Conservation (phyloP, 1,140 invertebrate species). For the Papilio polytes region DNA sequence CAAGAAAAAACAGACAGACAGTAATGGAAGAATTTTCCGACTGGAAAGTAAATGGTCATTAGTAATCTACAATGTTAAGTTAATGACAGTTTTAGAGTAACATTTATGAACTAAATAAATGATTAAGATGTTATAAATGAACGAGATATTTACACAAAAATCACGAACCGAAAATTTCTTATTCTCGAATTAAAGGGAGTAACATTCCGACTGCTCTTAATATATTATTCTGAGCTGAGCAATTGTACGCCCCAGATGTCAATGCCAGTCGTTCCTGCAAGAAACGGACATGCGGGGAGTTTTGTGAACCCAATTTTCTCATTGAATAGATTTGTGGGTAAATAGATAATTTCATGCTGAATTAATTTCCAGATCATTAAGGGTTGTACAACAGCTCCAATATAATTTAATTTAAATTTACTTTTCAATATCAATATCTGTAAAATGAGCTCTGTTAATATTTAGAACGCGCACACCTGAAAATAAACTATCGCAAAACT, state of each 20-base stretch:
- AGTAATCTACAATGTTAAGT: not conserved
- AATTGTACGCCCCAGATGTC: conserved; percentile 50
- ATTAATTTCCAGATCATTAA: conserved; percentile 67
- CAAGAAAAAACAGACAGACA: not conserved
- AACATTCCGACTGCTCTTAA: conserved; percentile 38
- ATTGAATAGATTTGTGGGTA: conserved; percentile 76
- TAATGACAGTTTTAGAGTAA: not conserved
- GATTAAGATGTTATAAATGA: not conserved
- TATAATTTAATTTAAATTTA: not conserved
- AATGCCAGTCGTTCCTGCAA: conserved; percentile 62
- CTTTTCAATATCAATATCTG: not conserved
- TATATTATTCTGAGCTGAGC: conserved; percentile 34
- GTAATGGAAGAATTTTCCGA: too few species aligned
- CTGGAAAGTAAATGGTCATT: too few species aligned
- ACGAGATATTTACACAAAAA: conserved; percentile 10
- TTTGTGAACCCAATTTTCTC: conserved; percentile 72
- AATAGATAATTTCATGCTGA: conserved; percentile 76
- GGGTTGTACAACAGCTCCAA: not conserved
- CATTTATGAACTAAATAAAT: not conserved
- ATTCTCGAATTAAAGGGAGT: conserved; percentile 34
- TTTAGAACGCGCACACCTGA: too few species aligned
- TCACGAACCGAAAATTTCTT: conserved; percentile 13
- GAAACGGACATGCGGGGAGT: conserved; percentile 62
- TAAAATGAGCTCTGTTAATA: not conserved
- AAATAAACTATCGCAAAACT: too few species aligned